Conservation (phyloP, 2,888 invertebrate genomes). For the Euzetes globulus region DNA sequence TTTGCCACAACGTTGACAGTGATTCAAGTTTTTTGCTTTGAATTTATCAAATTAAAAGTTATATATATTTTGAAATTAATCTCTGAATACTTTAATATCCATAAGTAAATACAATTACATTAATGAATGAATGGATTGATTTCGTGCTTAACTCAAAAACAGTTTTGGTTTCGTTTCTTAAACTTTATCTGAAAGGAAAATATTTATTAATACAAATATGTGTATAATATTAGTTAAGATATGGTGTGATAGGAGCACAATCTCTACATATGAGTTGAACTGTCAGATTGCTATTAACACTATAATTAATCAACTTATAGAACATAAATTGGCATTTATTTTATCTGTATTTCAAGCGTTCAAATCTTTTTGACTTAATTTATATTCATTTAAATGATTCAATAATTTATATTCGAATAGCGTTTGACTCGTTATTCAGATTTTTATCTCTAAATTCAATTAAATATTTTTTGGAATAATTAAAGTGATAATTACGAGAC, state of each 20-base stretch:
- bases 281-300: conserved; percentile 23
- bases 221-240: conserved; percentile 11
- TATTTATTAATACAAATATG: conserved; percentile 13
- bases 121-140: background rate
- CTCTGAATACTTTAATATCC: too few relatives aligned
- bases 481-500: conserved; percentile 4
- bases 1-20: background rate
- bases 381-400: conserved; percentile 8
- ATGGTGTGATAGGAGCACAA: background rate
- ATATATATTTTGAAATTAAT: too few relatives aligned
- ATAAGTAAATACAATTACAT: too few relatives aligned
- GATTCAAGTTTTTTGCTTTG: background rate
- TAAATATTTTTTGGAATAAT: conserved; percentile 8
- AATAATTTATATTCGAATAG: background rate
- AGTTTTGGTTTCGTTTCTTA: background rate
- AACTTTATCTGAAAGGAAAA: conserved; percentile 13
- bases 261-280: conserved; percentile 5
- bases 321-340: conserved; percentile 22
- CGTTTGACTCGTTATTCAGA: background rate
- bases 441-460: conserved; percentile 9
- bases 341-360: background rate
- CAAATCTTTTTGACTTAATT: background rate
- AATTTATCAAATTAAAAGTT: background rate
- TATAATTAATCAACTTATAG: conserved; percentile 23
- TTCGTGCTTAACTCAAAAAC: background rate